Conservation (phyloP, 2,888 invertebrate genomes). For the Anticlea derivata region DNA sequence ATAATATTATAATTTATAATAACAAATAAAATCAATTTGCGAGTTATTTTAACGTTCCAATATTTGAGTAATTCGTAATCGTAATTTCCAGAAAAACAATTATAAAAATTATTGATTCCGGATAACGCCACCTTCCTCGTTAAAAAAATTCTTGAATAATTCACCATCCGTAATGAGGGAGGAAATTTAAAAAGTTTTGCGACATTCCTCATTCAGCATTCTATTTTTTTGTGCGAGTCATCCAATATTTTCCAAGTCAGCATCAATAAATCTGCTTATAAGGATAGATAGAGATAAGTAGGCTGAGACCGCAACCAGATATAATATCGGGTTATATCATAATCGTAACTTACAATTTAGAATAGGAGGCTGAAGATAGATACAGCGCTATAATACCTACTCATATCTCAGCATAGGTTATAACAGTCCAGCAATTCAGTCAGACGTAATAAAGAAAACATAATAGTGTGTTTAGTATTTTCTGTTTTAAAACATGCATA, state of each 20-base stretch:
- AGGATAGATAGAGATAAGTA: constrained; percentile 27
- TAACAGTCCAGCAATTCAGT: constrained; percentile 1
- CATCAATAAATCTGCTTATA: constrained; percentile 33
- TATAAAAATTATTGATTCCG: constrained; percentile 56
- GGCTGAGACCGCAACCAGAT: constrained; percentile 25
- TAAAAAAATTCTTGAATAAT: constrained; percentile 59
- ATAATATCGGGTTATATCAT: constrained; percentile 35
- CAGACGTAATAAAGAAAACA: constrained; percentile 3
- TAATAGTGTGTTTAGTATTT: background rate
- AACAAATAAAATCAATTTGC: too few relatives aligned
- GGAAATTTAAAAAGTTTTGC: constrained; percentile 43
- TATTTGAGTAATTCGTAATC: too few relatives aligned
- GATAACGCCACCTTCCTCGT: constrained; percentile 51
- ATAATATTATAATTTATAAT: too few relatives aligned
- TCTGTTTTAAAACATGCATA: background rate
- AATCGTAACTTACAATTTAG: constrained; percentile 39
- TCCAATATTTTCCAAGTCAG: constrained; percentile 22
- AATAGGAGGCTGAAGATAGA: constrained; percentile 20
- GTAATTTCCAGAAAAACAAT: constrained; percentile 3
- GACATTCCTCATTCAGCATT: constrained; percentile 33
- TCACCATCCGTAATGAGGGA: constrained; percentile 49
- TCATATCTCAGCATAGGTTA: constrained; percentile 8
- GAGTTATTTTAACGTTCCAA: too few relatives aligned
- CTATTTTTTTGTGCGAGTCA: constrained; percentile 26
- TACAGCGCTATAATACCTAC: constrained; percentile 12